Conservation (phyloP, 1,140 invertebrate species). For the Apis laboriosa region DNA sequence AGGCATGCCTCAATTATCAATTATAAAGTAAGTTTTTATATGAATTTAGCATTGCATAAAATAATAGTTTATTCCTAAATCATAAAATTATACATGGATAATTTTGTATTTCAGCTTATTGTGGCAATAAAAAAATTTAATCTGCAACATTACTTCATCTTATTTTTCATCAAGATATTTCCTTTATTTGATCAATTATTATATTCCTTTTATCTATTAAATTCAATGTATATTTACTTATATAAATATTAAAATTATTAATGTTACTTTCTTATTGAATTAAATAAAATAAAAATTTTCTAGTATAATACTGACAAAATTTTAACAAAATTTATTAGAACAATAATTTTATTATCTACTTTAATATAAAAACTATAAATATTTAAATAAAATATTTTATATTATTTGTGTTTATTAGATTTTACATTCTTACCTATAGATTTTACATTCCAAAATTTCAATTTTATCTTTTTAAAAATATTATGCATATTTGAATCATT, state of each 20-base stretch:
- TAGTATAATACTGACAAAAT: neutral
- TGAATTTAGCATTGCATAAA: slow-evolving; percentile 3
- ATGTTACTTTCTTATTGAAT: neutral
- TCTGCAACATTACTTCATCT: neutral
- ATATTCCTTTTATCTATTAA: neutral
- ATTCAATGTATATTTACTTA: neutral
- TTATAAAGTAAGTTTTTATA: slow-evolving; percentile 80
- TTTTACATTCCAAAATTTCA: neutral
- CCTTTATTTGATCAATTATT: neutral
- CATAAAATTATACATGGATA: slow-evolving; percentile 6
- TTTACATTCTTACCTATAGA: neutral
- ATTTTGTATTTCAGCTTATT: slow-evolving; percentile 77
- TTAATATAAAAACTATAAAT: neutral
- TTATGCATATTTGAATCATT: too few relatives aligned
- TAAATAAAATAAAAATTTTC: slow-evolving; percentile 16
- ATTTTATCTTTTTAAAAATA: too few relatives aligned
- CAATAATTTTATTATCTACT: neutral
- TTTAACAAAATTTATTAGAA: neutral
- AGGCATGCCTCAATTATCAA: slow-evolving; percentile 83
- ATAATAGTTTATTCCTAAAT: neutral
- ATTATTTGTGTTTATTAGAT: neutral
- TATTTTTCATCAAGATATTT: slow-evolving; percentile 1
- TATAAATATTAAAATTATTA: slow-evolving; percentile 10
- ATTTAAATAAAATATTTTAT: neutral
- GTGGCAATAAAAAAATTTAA: slow-evolving; percentile 76